These are phyloP conservation scores for Riparia riparia DNA, from an alignment of 2,113 vertebrate genomes.

Conservation along the genomic window DNA sequence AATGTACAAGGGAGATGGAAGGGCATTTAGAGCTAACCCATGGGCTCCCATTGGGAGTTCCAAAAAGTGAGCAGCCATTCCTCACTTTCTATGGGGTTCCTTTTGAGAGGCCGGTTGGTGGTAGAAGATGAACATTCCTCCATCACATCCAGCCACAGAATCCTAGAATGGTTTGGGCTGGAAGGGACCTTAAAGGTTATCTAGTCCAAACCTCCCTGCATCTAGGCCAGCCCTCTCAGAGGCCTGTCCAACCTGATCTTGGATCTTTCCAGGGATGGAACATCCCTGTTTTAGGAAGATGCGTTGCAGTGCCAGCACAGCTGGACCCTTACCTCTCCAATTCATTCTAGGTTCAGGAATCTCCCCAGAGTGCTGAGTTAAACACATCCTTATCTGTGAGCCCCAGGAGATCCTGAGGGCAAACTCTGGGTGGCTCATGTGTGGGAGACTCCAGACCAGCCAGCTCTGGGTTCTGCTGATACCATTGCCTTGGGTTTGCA, in stretches of 20 bases:
- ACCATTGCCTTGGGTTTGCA: background rate
- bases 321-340: background rate
- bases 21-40: background rate
- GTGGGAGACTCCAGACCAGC: background rate
- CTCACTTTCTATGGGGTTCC: background rate
- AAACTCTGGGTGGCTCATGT: background rate
- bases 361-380: fast-evolving
- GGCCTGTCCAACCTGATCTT: background rate
- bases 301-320: background rate
- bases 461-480: background rate
- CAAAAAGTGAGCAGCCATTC: background rate
- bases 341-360: fast-evolving
- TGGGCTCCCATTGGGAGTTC: background rate
- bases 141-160: background rate
- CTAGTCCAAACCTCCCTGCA: background rate
- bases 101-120: background rate
- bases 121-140: background rate
- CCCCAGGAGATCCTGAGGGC: background rate
- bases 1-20: background rate
- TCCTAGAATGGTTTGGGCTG: background rate
- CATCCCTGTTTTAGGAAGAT: background rate
- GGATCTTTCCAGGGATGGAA: background rate
- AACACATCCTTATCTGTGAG: background rate
- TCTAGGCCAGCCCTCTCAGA: background rate
- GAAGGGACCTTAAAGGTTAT: background rate